Evolutionary conservation across 2,888 invertebrate genomes (phyloP).

Genomic region (Netelia virgata): DNA sequence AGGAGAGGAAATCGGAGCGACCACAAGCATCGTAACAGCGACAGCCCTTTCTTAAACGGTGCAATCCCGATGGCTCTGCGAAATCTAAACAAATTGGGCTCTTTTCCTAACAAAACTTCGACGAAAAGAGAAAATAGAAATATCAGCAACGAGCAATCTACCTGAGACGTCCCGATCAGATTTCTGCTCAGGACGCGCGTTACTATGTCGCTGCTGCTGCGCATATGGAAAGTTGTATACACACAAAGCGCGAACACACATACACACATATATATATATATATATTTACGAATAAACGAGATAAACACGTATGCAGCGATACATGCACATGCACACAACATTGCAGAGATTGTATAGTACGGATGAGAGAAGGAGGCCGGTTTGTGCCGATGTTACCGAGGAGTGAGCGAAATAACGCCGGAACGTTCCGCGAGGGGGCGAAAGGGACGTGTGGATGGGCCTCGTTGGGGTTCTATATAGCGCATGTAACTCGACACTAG

Average conservation of each 20-base stretch:
- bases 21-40: too few relatives aligned
- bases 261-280: background rate
- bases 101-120: background rate
- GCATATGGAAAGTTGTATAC: background rate
- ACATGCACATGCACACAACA: slow-evolving; percentile 1
- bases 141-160: too few relatives aligned
- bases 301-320: slow-evolving; percentile 32
- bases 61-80: too few relatives aligned
- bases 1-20: too few relatives aligned
- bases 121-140: background rate
- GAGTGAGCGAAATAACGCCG: slow-evolving; percentile 22
- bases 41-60: too few relatives aligned
- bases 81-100: too few relatives aligned
- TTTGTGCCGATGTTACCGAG: background rate
- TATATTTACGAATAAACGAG: slow-evolving; percentile 46
- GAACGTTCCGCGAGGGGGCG: slow-evolving; percentile 54
- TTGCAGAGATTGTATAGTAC: too few relatives aligned
- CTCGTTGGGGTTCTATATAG: slow-evolving; percentile 66
- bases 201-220: background rate
- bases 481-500: slow-evolving; percentile 81
- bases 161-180: background rate
- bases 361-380: too few relatives aligned
- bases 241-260: too few relatives aligned
- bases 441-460: slow-evolving; percentile 68
- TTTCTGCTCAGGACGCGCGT: background rate